Percentiles rank a stretch among this genome's conserved stretches.
Conservation (phyloP, 2,797 vertebrate species). For the Rhinichthys osculus region DNA sequence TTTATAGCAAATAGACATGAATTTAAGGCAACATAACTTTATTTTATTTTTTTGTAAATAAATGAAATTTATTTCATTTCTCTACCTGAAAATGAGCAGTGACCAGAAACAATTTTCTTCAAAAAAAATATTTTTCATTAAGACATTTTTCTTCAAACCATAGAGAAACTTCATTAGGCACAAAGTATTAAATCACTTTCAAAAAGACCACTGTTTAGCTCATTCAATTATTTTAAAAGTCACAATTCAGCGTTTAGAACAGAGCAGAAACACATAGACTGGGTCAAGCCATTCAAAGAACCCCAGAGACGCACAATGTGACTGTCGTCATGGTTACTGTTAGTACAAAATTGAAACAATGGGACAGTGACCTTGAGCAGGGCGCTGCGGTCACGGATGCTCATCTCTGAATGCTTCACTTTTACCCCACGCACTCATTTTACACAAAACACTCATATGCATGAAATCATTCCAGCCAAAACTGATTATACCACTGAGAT, state of each 20-base stretch:
- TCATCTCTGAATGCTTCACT: conserved; percentile 8
- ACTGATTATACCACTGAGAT: conserved; percentile 50
- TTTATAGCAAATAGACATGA: too few relatives aligned
- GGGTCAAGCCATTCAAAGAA: not conserved
- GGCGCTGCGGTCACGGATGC: not conserved
- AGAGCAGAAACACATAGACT: not conserved
- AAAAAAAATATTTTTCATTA: too few relatives aligned
- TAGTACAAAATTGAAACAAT: conserved; percentile 26
- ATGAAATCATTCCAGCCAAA: conserved; percentile 46
- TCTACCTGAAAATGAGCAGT: too few relatives aligned
- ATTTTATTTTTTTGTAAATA: too few relatives aligned
- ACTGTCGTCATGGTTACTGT: conserved; percentile 42
- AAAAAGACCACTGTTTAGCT: not conserved
- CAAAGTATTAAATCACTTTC: not conserved
- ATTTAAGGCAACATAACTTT: too few relatives aligned
- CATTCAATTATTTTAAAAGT: not conserved
- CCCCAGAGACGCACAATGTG: too few relatives aligned
- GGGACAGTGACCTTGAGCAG: conserved; percentile 39
- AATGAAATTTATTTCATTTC: too few relatives aligned
- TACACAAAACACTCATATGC: conserved; percentile 37
- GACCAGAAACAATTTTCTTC: too few relatives aligned
- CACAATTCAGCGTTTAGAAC: not conserved
- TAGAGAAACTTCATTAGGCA: not conserved
- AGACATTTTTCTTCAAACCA: not conserved
- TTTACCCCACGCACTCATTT: conserved; percentile 17